A percentile compares a stretch with the other conserved stretches of the same genome.
Conservation (phyloP, 92 coral and sea anemone genomes). For the Ricordea florida region DNA sequence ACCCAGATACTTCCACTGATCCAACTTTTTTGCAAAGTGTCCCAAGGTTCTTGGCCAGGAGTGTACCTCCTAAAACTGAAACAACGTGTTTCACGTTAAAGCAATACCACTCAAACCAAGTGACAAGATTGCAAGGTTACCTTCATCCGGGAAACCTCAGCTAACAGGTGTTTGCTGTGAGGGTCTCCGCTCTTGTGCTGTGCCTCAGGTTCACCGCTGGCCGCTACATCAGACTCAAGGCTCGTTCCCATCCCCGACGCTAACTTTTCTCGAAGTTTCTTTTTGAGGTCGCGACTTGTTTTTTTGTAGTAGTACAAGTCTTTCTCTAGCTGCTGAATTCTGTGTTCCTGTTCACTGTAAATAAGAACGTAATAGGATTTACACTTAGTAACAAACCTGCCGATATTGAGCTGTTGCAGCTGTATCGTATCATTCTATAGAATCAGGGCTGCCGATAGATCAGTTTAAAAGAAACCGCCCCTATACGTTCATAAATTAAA, state of each 20-base stretch:
- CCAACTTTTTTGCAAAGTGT: no score
- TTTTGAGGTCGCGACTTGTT: slow-evolving; percentile 90
- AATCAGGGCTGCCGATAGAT: no score
- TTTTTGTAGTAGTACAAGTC: slow-evolving; percentile 98
- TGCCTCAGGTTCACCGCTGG: slow-evolving; percentile 49
- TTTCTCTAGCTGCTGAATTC: slow-evolving; percentile 82
- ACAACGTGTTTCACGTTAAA: no score
- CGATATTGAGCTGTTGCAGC: no score
- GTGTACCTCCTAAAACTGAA: no score
- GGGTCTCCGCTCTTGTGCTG: slow-evolving; percentile 31
- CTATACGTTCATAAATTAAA: no score
- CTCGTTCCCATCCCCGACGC: slow-evolving; percentile 63
- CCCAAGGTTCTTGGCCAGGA: no score
- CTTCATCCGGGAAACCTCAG: slow-evolving; percentile 53
- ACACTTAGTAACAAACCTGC: no score
- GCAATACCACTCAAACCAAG: background rate
- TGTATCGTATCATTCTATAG: no score
- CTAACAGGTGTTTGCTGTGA: slow-evolving; percentile 35
- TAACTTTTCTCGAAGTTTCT: slow-evolving; percentile 82
- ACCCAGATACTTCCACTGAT: no score
- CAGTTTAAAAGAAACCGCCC: no score
- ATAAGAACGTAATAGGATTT: background rate
- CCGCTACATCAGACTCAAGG: slow-evolving; percentile 51
- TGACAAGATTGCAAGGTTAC: background rate
- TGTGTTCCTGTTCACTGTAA: slow-evolving; percentile 70